Evolutionary conservation across 2,888 invertebrate genomes (phyloP), one percentile per base, ranked within the genome.

Genomic region (Thereva nobilitata): DNA sequence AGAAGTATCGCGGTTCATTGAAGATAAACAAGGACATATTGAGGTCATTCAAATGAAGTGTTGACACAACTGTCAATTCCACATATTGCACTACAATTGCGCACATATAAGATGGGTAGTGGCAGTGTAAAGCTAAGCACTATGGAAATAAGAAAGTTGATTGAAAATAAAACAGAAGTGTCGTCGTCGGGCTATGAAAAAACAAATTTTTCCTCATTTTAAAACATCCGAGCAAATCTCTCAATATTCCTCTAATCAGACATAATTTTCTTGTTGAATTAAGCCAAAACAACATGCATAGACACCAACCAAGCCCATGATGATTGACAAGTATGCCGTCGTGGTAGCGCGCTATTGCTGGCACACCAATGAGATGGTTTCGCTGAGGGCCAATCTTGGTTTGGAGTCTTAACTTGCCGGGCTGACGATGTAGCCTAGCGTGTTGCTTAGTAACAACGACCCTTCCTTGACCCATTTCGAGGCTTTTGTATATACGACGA

Each of bases 401-500:
- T 49, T 40, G 49, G 40, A 61, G 50, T 50, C 40, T 42, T 23
- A 34, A 57, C 23, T 57, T 34, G 37, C 45, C 7, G 41, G 5
- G 8, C 42, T 41, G 66, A 57, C 37, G 41, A 10, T 9, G 49
- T 40, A 40, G 34, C 54, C 41, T 35, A 41, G 49, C 35, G 12
- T n/a, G 44, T 53, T 44, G 42, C 49, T 56, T 53, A 41, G 34
- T 53, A 45, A 64, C 64, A 53, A 42, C 64, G 64, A 67, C 67
- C 67, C 64, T 67, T 67, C 67, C 67, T 67, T 67, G 64, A 67
- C 67, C 67, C 53, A 67, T 67, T 67, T 67, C 42, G 67, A 64
- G 56, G 42, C 53, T 55, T 61, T 67, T 66, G 45, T 59, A 40
- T 42, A 61, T 50, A 23, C 23, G 23, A 23, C 23, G 23, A 23